Conservation (phyloP, 2,113 vertebrate genomes). For the Macaca nemestrina region DNA sequence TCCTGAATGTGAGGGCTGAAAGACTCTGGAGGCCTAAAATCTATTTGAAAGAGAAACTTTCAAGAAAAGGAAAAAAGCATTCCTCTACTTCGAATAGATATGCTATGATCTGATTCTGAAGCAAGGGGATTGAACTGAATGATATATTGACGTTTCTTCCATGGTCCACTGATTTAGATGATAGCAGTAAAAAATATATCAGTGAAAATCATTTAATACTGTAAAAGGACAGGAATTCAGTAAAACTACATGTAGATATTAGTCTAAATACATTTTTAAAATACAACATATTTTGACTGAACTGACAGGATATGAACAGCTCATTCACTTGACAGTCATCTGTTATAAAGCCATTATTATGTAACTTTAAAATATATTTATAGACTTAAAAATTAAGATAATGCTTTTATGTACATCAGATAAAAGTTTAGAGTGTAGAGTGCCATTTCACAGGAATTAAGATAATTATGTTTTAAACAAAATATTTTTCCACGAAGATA, state of each 20-base stretch:
- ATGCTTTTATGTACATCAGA: constrained; percentile 27
- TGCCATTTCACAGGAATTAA: constrained; percentile 24
- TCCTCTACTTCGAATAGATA: neutral
- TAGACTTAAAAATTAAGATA: constrained; percentile 22
- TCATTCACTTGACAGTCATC: constrained; percentile 19
- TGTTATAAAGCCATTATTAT: constrained; percentile 29
- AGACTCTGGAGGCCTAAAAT: neutral
- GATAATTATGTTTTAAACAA: constrained; percentile 43
- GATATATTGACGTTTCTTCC: neutral
- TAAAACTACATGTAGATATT: neutral
- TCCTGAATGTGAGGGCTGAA: constrained; percentile 23
- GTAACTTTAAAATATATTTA: constrained; percentile 41
- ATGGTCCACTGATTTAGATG: neutral
- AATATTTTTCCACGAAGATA: constrained; percentile 49
- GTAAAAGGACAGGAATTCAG: neutral
- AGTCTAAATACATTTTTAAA: constrained; percentile 46
- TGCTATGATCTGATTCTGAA: neutral
- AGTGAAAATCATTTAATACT: constrained; percentile 9
- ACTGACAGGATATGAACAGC: neutral
- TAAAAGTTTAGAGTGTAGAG: constrained; percentile 18
- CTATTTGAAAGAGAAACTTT: neutral
- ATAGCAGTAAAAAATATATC: neutral
- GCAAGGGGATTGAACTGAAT: neutral
- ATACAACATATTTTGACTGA: constrained; percentile 33
- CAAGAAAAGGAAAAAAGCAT: neutral